Evolutionary conservation across 2,113 vertebrate genomes (phyloP), one percentile per base, ranked within the genome.

Genomic region (Empidonax traillii): DNA sequence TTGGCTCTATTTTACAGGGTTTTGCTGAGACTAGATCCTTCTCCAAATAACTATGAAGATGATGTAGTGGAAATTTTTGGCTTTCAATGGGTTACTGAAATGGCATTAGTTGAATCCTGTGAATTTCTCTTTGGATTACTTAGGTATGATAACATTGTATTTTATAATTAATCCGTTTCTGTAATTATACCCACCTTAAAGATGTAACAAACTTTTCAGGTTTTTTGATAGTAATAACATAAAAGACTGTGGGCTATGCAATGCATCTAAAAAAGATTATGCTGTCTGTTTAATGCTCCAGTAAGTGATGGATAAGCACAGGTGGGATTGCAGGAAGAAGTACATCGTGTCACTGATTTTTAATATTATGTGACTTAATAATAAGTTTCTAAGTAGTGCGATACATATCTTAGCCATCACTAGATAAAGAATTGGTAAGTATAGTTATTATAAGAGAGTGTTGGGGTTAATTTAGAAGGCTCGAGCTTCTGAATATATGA

Each of bases 51-150:
- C 80, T 99, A 98, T 92, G 99, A 99, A 94, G 97, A 98, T 0
- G 98, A 98, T 95, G 98, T 98, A 11, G 97, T 99, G 73, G 99
- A 99, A 93, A 94, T 99, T 61, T 99, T 99, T 98, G 99, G 98
- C 89, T 99, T 99, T 94, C 96, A 98, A 24, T 99, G 99, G 99
- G 99, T 99, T 78, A 99, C 99, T 47, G 99, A 99, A 98, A 99
- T 93, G 14, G 99, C 99, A 17, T 97, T 99, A 90, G 98, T 98
- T 86, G 98, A 99, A 97, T 99, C 99, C 58, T 98, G 98, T 81
- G 98, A 94, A 95, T 91, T 99, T 62, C 98, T 99, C 35, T 99
- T 99, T 97, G 98, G 99, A 95, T 98, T 99, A 77, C 98, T 99
- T 93, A 99, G 99, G 99, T 99, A 98, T 80, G 88, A 35, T 85